These are phyloP conservation scores for Saiga tatarica DNA, from an alignment of 2,113 vertebrate genomes.

Conservation along the genomic window DNA sequence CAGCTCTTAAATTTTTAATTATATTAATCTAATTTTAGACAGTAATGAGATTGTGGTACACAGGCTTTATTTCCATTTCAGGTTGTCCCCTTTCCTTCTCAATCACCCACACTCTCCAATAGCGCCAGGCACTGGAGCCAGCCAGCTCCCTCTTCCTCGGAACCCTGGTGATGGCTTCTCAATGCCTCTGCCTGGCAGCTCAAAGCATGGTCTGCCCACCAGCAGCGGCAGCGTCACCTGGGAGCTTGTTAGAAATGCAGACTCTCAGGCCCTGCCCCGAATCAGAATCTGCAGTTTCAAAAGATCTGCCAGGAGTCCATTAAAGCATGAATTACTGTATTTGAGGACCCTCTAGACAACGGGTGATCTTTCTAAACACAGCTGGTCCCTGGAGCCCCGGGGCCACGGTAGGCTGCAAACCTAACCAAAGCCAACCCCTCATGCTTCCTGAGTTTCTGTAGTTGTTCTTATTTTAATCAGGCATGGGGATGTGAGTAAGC, in stretches of 20 bases:
- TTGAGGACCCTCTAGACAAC: background rate
- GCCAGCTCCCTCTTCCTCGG: background rate
- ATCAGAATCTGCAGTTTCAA: background rate
- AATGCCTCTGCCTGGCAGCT: background rate
- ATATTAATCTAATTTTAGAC: slow-evolving; percentile 73
- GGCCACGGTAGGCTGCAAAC: accelerated
- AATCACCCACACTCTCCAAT: background rate
- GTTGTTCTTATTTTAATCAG: background rate
- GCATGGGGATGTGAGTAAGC: background rate
- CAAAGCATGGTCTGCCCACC: accelerated
- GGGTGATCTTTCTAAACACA: background rate
- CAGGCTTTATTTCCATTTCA: slow-evolving; percentile 58
- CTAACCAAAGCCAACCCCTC: background rate
- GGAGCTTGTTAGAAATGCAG: background rate
- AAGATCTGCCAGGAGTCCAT: background rate
- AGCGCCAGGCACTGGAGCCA: background rate
- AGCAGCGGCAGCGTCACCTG: accelerated
- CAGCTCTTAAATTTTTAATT: slow-evolving; percentile 73
- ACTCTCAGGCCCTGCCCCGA: background rate
- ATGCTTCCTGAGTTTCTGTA: background rate
- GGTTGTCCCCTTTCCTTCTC: slow-evolving; percentile 38
- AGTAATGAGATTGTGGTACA: slow-evolving; percentile 60
- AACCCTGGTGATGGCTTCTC: accelerated
- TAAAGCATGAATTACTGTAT: too few relatives aligned
- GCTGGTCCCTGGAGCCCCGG: accelerated